Conservation (phyloP, 2,888 invertebrate species). For the Tetranychus truncatus region DNA sequence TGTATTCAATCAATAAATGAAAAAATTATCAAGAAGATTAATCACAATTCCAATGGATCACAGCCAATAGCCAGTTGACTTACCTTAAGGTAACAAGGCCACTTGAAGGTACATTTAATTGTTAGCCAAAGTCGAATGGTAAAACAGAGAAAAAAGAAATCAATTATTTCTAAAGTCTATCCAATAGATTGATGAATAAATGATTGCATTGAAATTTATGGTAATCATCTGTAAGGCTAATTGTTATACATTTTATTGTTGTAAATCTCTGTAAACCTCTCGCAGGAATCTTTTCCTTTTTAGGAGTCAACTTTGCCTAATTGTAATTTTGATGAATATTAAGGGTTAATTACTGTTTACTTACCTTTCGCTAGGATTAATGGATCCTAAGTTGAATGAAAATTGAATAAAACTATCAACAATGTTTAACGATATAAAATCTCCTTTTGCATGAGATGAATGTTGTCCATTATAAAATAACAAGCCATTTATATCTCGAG, state of each 20-base stretch:
- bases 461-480: conserved; percentile 65
- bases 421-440: conserved; percentile 66
- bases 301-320: no score
- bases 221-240: no score
- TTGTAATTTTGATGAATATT: neutral
- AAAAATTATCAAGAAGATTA: neutral
- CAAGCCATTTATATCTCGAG: conserved; percentile 54
- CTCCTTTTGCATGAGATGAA: conserved; percentile 44
- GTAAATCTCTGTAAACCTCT: no score
- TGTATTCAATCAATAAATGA: conserved; percentile 28
- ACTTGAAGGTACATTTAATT: neutral
- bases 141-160: conserved; percentile 7
- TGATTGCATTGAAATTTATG: no score
- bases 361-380: conserved; percentile 35
- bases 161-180: neutral
- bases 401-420: conserved; percentile 63
- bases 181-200: no score
- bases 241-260: no score
- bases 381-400: conserved; percentile 73
- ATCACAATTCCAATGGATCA: neutral
- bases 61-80: conserved; percentile 23
- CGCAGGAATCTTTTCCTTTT: no score
- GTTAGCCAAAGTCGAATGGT: neutral
- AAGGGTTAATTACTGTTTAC: neutral
- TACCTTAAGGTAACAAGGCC: conserved; percentile 50